Evolutionary conservation across 2,113 vertebrate genomes (phyloP), one percentile per base, ranked within the genome.

Genomic region (Aptenodytes patagonicus): DNA sequence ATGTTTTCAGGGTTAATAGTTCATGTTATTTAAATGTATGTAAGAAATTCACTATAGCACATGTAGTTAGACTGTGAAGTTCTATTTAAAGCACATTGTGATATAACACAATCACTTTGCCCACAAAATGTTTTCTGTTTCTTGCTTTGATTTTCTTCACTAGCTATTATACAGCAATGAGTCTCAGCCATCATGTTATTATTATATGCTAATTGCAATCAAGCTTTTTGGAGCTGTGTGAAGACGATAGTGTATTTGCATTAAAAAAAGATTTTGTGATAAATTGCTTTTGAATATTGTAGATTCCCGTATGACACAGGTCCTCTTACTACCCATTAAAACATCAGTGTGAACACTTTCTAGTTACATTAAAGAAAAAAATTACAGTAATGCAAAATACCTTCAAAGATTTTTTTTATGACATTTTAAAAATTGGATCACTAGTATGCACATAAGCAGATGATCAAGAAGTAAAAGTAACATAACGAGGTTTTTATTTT

Each of bases 191-290:
- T 85, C 32, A 49, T 46, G 38, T 14, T 97, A 89, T 95, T 97
- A 97, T 96, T 96, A 80, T 82, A 96, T 83, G 72, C 36, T 97
- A 96, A 97, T 97, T 97, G 96, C 75, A 98, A 97, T 80, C 77
- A 95, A 76, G 83, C 2, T 19, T 96, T 78, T 31, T 79, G 55
- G 44, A 91, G 32, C 31, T 87, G 4, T 89, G 54, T 55, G 26
- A 60, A 47, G 34, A 66, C 26, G 20, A 84, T 5, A 44, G 6
- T 55, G 3, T 81, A 91, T 97, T 87, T 96, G 47, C 51, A 96
- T 93, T 87, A 86, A 90, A 89, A 64, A 54, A 95, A 57, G 10
- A 78, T 93, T 93, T 94, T 94, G 31, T 58, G 83, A 97, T 88
- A 96, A 95, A 97, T 84, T 94, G 7, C 17, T 94, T 96, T 96